Percentiles rank a stretch among this genome's conserved stretches.
Evolutionary conservation across 2,888 invertebrate species (phyloP).

Genomic region (Cynaeus angustus): DNA sequence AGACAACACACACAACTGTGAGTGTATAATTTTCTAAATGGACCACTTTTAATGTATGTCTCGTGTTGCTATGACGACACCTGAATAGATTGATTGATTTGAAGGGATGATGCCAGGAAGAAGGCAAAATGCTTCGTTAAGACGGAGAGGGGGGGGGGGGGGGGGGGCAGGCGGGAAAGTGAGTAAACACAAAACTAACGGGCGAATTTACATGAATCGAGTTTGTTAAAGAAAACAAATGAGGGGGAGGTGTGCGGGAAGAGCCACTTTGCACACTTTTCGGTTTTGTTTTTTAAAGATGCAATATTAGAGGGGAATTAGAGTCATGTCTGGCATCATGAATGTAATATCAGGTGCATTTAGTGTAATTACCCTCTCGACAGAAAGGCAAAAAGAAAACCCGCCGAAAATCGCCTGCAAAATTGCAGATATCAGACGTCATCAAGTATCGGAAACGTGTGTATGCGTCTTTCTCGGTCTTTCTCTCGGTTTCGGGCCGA

Average conservation of each 20-base stretch:
- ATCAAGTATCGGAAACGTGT: conserved; percentile 13
- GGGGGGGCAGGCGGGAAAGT: not conserved
- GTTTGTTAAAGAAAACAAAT: too few species aligned
- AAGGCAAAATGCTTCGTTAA: conserved; percentile 45
- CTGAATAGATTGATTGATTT: conserved; percentile 61
- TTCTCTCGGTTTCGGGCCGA: not conserved
- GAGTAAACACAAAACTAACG: not conserved
- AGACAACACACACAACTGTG: conserved; percentile 52
- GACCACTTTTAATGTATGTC: conserved; percentile 62
- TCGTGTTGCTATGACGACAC: conserved; percentile 61
- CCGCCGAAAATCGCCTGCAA: conserved; percentile 25
- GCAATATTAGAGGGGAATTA: too few species aligned
- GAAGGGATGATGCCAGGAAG: conserved; percentile 49
- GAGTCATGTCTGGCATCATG: too few species aligned
- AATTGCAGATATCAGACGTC: conserved; percentile 25
- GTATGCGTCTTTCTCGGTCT: conserved; percentile 13
- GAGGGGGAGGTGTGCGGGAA: too few species aligned
- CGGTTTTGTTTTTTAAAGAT: too few species aligned
- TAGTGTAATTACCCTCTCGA: conserved; percentile 8
- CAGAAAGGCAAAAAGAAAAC: conserved; percentile 9
- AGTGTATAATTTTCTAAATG: conserved; percentile 63
- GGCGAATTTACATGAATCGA: too few species aligned
- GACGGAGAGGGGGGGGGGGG: conserved; percentile 9
- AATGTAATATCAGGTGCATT: conserved; percentile 5
- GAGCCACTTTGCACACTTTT: too few species aligned